phyloP scores from a whole-genome alignment of 2,888 invertebrate species.

The Synergus gifuensis region DNA sequence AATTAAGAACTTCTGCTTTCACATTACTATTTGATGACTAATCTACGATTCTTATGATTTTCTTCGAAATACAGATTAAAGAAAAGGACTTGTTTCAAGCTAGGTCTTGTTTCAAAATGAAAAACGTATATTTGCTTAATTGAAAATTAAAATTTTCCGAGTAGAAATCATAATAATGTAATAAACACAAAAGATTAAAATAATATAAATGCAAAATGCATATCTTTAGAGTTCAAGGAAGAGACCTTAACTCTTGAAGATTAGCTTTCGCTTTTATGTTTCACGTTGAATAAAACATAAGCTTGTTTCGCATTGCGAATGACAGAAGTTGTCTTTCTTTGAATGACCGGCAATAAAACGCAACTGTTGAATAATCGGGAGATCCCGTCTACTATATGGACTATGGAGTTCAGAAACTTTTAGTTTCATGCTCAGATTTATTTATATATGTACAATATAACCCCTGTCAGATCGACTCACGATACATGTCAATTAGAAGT shows the following conservation, averaged over 20 bases:
- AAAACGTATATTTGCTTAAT: too few species aligned
- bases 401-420: neutral
- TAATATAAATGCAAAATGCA: neutral
- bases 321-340: neutral
- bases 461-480: constrained; percentile 25
- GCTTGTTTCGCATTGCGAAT: neutral
- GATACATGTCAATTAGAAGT: constrained; percentile 29
- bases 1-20: constrained; percentile 28
- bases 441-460: neutral
- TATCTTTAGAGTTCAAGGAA: neutral
- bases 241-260: neutral
- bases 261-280: constrained; percentile 11
- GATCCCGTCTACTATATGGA: neutral
- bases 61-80: neutral
- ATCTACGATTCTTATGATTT: neutral
- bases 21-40: neutral
- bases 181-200: neutral
- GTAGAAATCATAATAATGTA: neutral
- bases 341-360: neutral
- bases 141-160: neutral
- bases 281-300: neutral
- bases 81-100: too few species aligned
- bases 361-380: neutral
- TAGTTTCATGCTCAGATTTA: neutral
- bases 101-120: neutral